Evolutionary conservation across 2,797 vertebrate genomes (phyloP).

Genomic region (Anguilla anguilla): DNA sequence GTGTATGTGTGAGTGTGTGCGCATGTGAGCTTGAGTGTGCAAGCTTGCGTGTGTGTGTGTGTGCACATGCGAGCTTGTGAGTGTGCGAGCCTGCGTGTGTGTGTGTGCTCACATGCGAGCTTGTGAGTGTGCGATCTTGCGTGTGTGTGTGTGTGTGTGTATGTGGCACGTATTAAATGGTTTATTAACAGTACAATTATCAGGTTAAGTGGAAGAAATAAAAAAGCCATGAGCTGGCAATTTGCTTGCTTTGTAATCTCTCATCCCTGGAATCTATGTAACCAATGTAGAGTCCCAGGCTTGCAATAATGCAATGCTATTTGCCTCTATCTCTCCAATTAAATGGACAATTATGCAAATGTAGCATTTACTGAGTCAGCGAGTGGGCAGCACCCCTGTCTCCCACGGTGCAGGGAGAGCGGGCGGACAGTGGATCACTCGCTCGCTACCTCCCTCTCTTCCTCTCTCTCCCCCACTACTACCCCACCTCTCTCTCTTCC

Average conservation of each 20-base stretch:
- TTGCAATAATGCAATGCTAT: slow-evolving; percentile 62
- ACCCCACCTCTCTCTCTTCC: slow-evolving; percentile 31
- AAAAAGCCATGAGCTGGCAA: slow-evolving; percentile 72
- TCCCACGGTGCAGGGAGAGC: slow-evolving; percentile 53
- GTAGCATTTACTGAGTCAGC: slow-evolving; percentile 81
- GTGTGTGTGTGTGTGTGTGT: background rate
- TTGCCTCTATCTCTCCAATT: slow-evolving; percentile 72
- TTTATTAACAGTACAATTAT: slow-evolving; percentile 72
- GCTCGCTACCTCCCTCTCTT: slow-evolving; percentile 35
- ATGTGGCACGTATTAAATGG: slow-evolving; percentile 49
- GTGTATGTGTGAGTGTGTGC: too few species aligned
- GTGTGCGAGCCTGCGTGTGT: slow-evolving; percentile 13
- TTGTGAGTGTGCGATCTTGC: slow-evolving; percentile 17
- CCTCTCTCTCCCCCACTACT: slow-evolving; percentile 41
- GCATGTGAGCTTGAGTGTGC: too few species aligned
- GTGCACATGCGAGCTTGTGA: slow-evolving; percentile 35
- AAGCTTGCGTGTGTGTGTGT: too few species aligned
- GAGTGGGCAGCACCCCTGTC: slow-evolving; percentile 70
- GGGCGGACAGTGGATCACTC: background rate
- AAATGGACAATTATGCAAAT: slow-evolving; percentile 83
- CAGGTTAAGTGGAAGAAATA: slow-evolving; percentile 67
- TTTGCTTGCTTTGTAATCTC: slow-evolving; percentile 73
- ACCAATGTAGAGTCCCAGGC: slow-evolving; percentile 67
- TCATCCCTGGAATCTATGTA: slow-evolving; percentile 64
- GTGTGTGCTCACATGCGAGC: slow-evolving; percentile 13